Evolutionary conservation across 1,140 invertebrate genomes (phyloP), one percentile per base, ranked within the genome.

Genomic region (Glossosoma conforme): DNA sequence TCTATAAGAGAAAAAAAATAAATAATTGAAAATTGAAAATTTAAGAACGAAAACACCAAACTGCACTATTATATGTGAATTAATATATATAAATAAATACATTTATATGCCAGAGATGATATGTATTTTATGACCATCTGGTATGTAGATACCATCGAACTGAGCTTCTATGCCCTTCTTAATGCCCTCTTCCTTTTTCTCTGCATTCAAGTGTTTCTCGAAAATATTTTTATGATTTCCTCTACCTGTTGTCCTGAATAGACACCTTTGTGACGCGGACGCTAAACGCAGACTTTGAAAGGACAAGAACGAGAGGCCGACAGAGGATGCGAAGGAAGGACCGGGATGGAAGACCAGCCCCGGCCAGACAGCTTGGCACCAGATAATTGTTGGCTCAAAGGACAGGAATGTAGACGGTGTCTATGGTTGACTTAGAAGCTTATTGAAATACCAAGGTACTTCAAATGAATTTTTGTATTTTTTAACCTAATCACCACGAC

Each of bases 201-300:
- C 44, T 28, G 36, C 35, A 49, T 53, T 44, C 47, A 44, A 33
- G 11, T 25, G 43, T 51, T 56, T 50, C 53, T 49, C 20, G 18
- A 15, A 57, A 53, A 53, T 57, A 53, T 57, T 57, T 57, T 57
- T 57, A 57, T 49, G 55, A 53, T 53, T 57, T 57, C 55, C 55
- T 57, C 46, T 57, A 57, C 55, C 55, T 57, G 55, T 57, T 33
- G 35, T 37, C 6, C 6, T 28, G 6, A 28, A 28, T 28, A 28
- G 6, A 28, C n/a, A 6, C n/a, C n/a, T 8, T 28, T 28, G 24
- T 28, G n/a, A 28, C n/a, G n/a, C 6, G 18, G 14, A 38, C 10
- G n/a, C 36, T 38, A 38, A 13, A 33, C n/a, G 15, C n/a, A 33
- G 15, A 33, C 32, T 33, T 11, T n/a, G 15, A 13, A 15, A 33